These are phyloP conservation scores for Girardinichthys multiradiatus DNA, from an alignment of 2,113 vertebrate species.

Conservation along the genomic window DNA sequence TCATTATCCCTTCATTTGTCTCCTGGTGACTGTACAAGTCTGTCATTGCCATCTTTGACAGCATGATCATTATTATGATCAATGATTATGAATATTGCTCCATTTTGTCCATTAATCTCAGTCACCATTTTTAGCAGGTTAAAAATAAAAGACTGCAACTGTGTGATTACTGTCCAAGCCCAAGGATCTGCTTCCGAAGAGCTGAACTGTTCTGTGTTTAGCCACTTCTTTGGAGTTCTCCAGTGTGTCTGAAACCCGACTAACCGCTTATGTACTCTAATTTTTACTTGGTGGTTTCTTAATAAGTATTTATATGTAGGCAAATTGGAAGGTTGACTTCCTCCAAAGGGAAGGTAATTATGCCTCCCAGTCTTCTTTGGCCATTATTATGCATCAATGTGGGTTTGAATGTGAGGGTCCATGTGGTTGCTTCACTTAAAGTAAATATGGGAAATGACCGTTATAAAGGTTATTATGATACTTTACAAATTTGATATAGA, in stretches of 20 bases:
- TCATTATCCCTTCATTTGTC: slow-evolving; percentile 72
- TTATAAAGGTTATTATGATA: slow-evolving; percentile 28
- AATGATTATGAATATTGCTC: slow-evolving; percentile 76
- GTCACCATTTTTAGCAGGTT: slow-evolving; percentile 61
- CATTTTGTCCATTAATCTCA: slow-evolving; percentile 62
- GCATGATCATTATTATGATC: slow-evolving; percentile 76
- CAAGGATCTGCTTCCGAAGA: slow-evolving; percentile 44
- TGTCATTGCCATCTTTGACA: slow-evolving; percentile 76
- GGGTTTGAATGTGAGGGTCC: slow-evolving; percentile 27
- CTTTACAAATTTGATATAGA: slow-evolving; percentile 9
- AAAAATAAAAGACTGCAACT: slow-evolving; percentile 65
- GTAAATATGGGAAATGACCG: slow-evolving; percentile 27
- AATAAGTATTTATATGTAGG: slow-evolving; percentile 70
- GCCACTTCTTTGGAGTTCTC: slow-evolving; percentile 28
- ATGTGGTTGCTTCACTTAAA: slow-evolving; percentile 23
- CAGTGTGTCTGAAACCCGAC: slow-evolving; percentile 51
- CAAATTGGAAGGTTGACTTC: slow-evolving; percentile 72
- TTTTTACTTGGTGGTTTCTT: slow-evolving; percentile 66
- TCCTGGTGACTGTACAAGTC: slow-evolving; percentile 60
- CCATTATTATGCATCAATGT: slow-evolving; percentile 26
- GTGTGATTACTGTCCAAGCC: slow-evolving; percentile 30
- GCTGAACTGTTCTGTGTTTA: slow-evolving; percentile 24
- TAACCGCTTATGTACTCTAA: slow-evolving; percentile 34
- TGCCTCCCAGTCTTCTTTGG: slow-evolving; percentile 44
- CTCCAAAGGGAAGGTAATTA: slow-evolving; percentile 65